Evolutionary conservation across 2,888 invertebrate species (phyloP), one percentile per base, ranked within the genome.

Genomic region (Mythimna lalbum): DNA sequence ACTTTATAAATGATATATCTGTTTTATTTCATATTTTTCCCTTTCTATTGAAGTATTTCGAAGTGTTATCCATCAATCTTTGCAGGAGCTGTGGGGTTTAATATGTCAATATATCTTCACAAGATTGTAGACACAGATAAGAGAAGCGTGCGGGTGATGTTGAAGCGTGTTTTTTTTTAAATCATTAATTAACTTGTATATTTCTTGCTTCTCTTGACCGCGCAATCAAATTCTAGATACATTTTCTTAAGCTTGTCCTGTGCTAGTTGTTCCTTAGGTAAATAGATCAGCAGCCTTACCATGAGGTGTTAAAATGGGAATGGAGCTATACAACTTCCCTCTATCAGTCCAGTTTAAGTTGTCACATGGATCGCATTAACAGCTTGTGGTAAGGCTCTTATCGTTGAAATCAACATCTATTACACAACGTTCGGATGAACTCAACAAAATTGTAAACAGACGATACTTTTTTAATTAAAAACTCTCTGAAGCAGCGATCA

Each of bases 1-100:
- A 69, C 39, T 69, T 69, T 23, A 2, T 72, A 57, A 57, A 33
- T 71, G 49, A 64, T 57, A 14, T 64, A 64, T 73, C 57, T 73
- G 52, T 57, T 57, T 64, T 36, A 63, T 36, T 47, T 43, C 2
- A 2, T 4, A 12, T 50, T 72, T n/a, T n/a, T n/a, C n/a, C n/a
- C 43, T 6, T 63, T 73, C 14, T 52, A 43, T 10, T 43, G 31
- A 55, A 63, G 52, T 39, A 10, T 65, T 50, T 31, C 23, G 56
- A 57, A 59, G 27, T 31, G 64, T 43, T 49, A 59, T 57, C 52
- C 27, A 57, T 73, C 59, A 53, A 63, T 64, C 33, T 52, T 21
- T 57, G 19, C 63, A 50, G 14, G 14, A 63, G n/a, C n/a, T 36
- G 17, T 50, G 31, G 5, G 27, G 27, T 39, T 49, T 23, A 56